These are phyloP conservation scores for Hyles vespertilio DNA, from an alignment of 1,140 invertebrate species.

Conservation along the genomic window DNA sequence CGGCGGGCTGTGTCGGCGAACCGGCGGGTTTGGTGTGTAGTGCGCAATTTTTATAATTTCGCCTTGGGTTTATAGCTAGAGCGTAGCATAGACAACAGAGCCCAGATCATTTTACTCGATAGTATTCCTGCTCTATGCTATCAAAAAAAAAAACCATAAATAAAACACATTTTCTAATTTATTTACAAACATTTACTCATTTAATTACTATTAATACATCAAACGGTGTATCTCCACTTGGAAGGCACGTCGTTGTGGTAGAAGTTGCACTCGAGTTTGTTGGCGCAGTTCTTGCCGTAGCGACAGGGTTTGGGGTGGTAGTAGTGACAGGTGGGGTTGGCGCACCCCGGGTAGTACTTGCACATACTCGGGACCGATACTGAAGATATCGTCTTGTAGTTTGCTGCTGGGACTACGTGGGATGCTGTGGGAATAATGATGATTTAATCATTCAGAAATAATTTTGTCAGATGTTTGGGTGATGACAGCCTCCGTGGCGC, in stretches of 20 bases:
- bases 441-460: not conserved
- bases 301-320: slow-evolving; percentile 80
- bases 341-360: slow-evolving; percentile 79
- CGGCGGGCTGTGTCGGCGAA: no score
- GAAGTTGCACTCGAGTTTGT: slow-evolving; percentile 79
- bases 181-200: no score
- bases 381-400: slow-evolving; percentile 76
- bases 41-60: no score
- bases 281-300: slow-evolving; percentile 79
- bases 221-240: slow-evolving; percentile 57
- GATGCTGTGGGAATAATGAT: slow-evolving; percentile 74
- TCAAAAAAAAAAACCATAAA: no score
- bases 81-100: no score
- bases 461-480: not conserved
- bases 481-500: no score
- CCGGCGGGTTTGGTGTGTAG: no score
- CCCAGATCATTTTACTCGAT: no score
- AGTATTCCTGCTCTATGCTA: no score
- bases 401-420: slow-evolving; percentile 76
- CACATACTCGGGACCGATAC: slow-evolving; percentile 70
- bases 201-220: slow-evolving; percentile 6
- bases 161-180: no score
- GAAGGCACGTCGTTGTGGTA: slow-evolving; percentile 76
- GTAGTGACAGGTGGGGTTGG: slow-evolving; percentile 77
- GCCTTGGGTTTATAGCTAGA: no score